A percentile compares a stretch with the other conserved stretches of the same genome.
These are phyloP conservation scores for Villa cingulata DNA, from an alignment of 2,888 invertebrate genomes.

Conservation along the genomic window DNA sequence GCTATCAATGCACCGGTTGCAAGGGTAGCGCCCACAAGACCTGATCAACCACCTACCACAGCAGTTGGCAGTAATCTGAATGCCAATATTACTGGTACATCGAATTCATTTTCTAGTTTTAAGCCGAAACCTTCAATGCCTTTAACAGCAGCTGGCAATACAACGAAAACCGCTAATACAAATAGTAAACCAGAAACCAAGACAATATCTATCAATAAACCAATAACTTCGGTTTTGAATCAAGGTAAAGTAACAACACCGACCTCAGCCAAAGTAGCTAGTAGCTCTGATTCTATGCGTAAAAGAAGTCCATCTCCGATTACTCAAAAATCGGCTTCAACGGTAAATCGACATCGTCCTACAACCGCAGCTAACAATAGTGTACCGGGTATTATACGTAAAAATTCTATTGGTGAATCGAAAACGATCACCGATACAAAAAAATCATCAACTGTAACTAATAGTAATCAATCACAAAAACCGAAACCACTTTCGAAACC, in stretches of 20 bases:
- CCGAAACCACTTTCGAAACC: slow-evolving; percentile 23
- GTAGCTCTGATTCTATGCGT: slow-evolving; percentile 9
- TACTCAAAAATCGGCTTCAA: neutral
- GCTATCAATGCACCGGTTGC: slow-evolving; percentile 51
- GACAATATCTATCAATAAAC: neutral
- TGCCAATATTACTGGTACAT: slow-evolving; percentile 6
- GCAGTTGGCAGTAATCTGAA: neutral
- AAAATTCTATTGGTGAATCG: neutral
- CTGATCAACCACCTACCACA: slow-evolving; percentile 21
- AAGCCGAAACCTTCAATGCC: slow-evolving; percentile 21
- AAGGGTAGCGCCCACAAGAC: slow-evolving; percentile 32
- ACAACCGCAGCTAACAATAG: neutral
- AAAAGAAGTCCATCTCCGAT: slow-evolving; percentile 17
- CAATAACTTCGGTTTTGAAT: neutral
- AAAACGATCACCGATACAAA: neutral
- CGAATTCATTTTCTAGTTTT: slow-evolving; percentile 31
- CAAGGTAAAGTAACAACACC: slow-evolving; percentile 5
- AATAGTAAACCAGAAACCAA: neutral
- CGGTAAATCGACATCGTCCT: neutral
- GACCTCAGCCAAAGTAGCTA: slow-evolving; percentile 12
- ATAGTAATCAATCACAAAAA: slow-evolving; percentile 7
- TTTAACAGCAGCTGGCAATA: slow-evolving; percentile 1
- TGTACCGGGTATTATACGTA: neutral
- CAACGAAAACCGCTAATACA: slow-evolving; percentile 7
- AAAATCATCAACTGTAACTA: neutral